Conservation (phyloP, 2,797 vertebrate species). For the Myoxocephalus aenaeus region DNA sequence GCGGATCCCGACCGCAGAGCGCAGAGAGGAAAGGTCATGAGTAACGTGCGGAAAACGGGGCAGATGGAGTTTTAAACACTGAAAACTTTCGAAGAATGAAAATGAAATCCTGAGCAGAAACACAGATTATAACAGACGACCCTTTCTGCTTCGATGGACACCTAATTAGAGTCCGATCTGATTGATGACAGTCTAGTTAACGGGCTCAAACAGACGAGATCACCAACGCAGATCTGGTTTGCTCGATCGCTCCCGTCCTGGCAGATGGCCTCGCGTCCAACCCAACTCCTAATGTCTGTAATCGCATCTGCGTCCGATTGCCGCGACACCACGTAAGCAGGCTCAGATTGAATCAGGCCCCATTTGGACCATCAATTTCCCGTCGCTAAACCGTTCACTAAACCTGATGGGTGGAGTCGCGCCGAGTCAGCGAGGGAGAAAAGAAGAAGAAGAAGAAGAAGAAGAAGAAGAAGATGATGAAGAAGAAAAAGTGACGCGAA, state of each 20-base stretch:
- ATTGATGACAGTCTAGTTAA: constrained; percentile 51
- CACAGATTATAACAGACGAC: background rate
- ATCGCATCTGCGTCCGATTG: constrained; percentile 71
- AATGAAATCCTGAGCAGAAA: background rate
- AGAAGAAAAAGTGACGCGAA: background rate
- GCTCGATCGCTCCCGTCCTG: constrained; percentile 41
- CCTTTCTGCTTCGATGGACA: background rate
- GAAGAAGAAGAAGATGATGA: too few species aligned
- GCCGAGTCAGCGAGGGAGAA: background rate
- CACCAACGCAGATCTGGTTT: constrained; percentile 52
- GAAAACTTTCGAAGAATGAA: constrained; percentile 29
- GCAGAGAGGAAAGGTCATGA: constrained; percentile 48
- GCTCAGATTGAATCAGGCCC: constrained; percentile 69
- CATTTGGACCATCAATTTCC: constrained; percentile 68
- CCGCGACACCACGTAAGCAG: constrained; percentile 60
- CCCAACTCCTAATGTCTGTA: constrained; percentile 59
- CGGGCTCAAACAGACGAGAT: constrained; percentile 26
- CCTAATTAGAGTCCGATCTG: constrained; percentile 29
- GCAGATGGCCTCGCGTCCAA: constrained; percentile 66
- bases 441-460: too few species aligned
- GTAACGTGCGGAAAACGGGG: constrained; percentile 25
- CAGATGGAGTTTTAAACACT: constrained; percentile 12
- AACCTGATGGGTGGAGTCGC: background rate
- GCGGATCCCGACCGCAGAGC: constrained; percentile 35
- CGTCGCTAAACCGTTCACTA: constrained; percentile 34